These are phyloP conservation scores for Dynastes grantii DNA, from an alignment of 2,888 invertebrate species.

Conservation along the genomic window DNA sequence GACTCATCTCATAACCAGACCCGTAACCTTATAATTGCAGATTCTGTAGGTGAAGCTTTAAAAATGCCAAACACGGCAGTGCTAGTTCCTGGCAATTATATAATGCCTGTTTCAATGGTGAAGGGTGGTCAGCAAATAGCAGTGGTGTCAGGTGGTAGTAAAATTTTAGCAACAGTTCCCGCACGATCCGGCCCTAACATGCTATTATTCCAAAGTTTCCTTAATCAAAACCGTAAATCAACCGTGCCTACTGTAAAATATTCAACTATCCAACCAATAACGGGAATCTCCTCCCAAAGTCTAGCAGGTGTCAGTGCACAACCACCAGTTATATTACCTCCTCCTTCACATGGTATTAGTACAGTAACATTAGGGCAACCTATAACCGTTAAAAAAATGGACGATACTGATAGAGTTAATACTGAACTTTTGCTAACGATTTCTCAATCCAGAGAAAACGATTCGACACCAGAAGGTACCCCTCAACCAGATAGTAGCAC, in stretches of 20 bases:
- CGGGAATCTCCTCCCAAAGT: conserved; percentile 69
- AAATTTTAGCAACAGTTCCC: conserved; percentile 72
- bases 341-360: conserved; percentile 66
- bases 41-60: conserved; percentile 77
- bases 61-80: conserved; percentile 79
- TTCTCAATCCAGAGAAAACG: conserved; percentile 65
- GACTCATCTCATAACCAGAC: conserved; percentile 67
- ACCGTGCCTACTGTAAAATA: conserved; percentile 75
- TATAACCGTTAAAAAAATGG: conserved; percentile 68
- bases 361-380: conserved; percentile 68
- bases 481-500: conserved; percentile 65
- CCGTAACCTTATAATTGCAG: conserved; percentile 76
- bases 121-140: conserved; percentile 83
- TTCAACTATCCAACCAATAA: conserved; percentile 69
- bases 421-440: conserved; percentile 67
- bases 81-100: conserved; percentile 81
- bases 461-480: conserved; percentile 55
- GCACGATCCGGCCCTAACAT: conserved; percentile 76
- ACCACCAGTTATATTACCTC: conserved; percentile 68
- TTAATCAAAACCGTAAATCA: conserved; percentile 77
- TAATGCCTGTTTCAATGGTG: conserved; percentile 81
- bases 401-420: conserved; percentile 64
- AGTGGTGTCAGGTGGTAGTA: conserved; percentile 81
- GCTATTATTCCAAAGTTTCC: conserved; percentile 78
- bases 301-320: conserved; percentile 68